These are phyloP conservation scores for Pseudochaenichthys georgianus DNA, from an alignment of 2,797 vertebrate species.

Conservation along the genomic window DNA sequence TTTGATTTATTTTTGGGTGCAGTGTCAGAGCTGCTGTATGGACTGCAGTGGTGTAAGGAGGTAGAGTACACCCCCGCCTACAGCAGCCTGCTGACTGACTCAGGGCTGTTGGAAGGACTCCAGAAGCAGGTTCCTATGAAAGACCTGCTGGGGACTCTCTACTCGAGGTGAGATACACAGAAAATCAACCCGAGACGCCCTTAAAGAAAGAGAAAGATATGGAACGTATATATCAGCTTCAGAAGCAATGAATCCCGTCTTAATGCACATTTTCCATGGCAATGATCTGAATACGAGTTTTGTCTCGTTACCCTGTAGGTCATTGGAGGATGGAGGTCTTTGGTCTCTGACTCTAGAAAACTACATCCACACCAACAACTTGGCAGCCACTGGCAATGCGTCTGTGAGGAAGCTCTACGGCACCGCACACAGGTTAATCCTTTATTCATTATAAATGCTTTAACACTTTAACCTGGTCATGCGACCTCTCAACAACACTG, in stretches of 20 bases:
- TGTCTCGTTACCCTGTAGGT: constrained; percentile 81
- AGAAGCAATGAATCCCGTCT: neutral
- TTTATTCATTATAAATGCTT: constrained; percentile 21
- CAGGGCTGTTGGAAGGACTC: constrained; percentile 82
- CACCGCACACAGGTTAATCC: constrained; percentile 86
- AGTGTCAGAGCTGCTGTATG: constrained; percentile 93
- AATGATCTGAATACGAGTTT: constrained; percentile 11
- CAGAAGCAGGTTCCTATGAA: constrained; percentile 58
- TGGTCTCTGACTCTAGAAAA: constrained; percentile 93
- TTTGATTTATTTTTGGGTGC: constrained; percentile 35
- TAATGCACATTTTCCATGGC: neutral
- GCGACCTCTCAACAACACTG: neutral
- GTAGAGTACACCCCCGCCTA: constrained; percentile 87
- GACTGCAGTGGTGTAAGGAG: constrained; percentile 95
- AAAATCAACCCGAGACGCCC: neutral
- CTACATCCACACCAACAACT: constrained; percentile 78
- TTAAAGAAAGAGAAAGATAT: neutral
- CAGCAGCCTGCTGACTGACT: constrained; percentile 84
- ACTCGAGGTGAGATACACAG: constrained; percentile 85
- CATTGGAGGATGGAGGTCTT: constrained; percentile 88
- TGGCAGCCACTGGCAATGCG: constrained; percentile 58
- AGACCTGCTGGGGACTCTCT: constrained; percentile 85
- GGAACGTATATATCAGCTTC: neutral
- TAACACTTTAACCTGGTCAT: neutral
- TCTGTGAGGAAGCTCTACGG: constrained; percentile 85